Base-by-base conservation (phyloP, 2,888 invertebrate species). In the Chrysolina haemoptera region DNA sequence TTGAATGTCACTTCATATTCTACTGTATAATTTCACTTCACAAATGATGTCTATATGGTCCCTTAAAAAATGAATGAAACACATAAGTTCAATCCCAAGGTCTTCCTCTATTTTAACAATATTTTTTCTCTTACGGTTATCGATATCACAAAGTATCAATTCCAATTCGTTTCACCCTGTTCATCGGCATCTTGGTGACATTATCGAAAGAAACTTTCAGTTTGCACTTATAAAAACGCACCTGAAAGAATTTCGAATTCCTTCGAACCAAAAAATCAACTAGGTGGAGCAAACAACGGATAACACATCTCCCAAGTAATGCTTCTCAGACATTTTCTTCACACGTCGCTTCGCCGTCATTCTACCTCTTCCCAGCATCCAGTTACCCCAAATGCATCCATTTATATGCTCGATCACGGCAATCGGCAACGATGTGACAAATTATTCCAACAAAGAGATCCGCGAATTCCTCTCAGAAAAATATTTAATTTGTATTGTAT, bases 321-420 rank as follows among this genome's bases (percentile, higher is more conserved):
- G 59, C 16, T 59, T 22, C 16, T 35, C 59, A 14, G 27, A 59
- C 10, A 59, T 27, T 67, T 67, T 67, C 53, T 67, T 67, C 67
- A 53, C 67, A 67, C 67, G 48, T 66, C 50, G 16, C 20, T 66
- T 27, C n/a, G 35, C 27, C 27, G 50, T 53, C 50, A 67, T 35
- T 67, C 40, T 35, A 40, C 53, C 48, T 67, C 53, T 67, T 67
- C 53, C 53, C 53, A 53, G 53, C 67, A 67, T 20, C 50, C 18
- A n/a, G 16, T 50, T 27, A n/a, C 53, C 53, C 67, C 1, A 40
- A 68, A 71, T 99, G 59, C 63, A 50, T 48, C 59, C 70, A 73
- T 77, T 77, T 71, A 66, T 77, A 77, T 71, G 70, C 69, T 65
- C 35, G 48, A 67, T 67, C 76, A 74, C 75, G 74, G 70, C 63